Evolutionary conservation across 2,888 invertebrate genomes (phyloP).

Genomic region (Microctonus aethiopoides): DNA sequence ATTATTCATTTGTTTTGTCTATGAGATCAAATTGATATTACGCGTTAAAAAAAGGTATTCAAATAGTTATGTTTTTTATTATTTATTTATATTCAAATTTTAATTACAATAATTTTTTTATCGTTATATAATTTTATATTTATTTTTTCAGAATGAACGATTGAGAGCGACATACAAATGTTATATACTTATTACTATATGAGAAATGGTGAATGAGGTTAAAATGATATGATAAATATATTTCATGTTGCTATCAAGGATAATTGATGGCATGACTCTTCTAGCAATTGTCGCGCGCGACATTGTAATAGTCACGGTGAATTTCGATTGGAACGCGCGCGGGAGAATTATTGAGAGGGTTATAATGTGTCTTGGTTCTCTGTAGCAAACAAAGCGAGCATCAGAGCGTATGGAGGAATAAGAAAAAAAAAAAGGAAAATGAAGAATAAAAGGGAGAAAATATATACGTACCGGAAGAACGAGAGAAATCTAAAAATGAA

Average conservation of each 20-base stretch:
- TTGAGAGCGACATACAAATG: no score
- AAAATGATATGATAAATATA: neutral
- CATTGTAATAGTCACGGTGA: constrained; percentile 10
- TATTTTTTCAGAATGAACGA: no score
- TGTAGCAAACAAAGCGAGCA: neutral
- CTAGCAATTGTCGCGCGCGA: constrained; percentile 23
- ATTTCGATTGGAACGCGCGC: constrained; percentile 29
- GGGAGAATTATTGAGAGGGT: neutral
- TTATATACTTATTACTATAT: no score
- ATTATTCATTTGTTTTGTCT: no score
- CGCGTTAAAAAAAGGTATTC: neutral
- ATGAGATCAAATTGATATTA: neutral
- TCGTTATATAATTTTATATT: no score
- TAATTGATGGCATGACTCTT: constrained; percentile 28
- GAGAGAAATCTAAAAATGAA: neutral
- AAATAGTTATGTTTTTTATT: no score
- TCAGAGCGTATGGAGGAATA: neutral
- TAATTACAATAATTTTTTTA: no score
- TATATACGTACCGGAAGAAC: no score
- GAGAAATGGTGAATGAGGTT: neutral
- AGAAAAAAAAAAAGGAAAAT: neutral
- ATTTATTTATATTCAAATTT: no score
- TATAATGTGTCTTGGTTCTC: neutral
- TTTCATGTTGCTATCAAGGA: constrained; percentile 10
- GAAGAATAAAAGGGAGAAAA: neutral